Conservation (phyloP, 2,113 vertebrate genomes). For the Electrona antarctica region DNA sequence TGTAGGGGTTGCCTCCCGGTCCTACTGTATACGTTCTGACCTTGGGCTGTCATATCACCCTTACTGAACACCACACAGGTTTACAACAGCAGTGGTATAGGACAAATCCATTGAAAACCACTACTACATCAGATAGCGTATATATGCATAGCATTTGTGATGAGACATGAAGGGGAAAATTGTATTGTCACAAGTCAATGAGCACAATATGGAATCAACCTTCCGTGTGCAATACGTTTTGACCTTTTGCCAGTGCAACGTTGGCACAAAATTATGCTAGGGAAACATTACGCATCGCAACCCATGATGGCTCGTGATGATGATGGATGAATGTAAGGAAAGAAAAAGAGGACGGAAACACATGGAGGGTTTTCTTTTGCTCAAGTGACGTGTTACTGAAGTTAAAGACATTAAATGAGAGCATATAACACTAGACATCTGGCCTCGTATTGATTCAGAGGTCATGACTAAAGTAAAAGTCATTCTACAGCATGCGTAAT, state of each 20-base stretch:
- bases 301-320: too few species aligned
- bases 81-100: too few species aligned
- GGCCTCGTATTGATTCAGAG: too few species aligned
- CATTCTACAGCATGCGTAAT: too few species aligned
- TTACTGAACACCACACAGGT: slow-evolving; percentile 25
- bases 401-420: too few species aligned
- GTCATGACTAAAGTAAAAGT: too few species aligned
- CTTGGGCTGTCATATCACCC: slow-evolving; percentile 13
- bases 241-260: neutral
- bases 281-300: neutral
- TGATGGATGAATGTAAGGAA: too few species aligned
- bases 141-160: neutral
- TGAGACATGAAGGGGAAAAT: slow-evolving; percentile 6
- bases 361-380: too few species aligned
- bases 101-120: slow-evolving; percentile 5
- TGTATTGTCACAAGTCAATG: slow-evolving; percentile 15
- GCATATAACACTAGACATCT: too few species aligned
- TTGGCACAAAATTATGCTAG: neutral
- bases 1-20: neutral
- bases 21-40: slow-evolving; percentile 24
- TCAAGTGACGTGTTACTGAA: too few species aligned
- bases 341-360: too few species aligned
- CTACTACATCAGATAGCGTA: neutral
- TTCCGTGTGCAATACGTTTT: neutral
- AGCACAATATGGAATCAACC: neutral